Evolutionary conservation across 2,888 invertebrate genomes (phyloP).

Genomic region (Anticlea derivata): DNA sequence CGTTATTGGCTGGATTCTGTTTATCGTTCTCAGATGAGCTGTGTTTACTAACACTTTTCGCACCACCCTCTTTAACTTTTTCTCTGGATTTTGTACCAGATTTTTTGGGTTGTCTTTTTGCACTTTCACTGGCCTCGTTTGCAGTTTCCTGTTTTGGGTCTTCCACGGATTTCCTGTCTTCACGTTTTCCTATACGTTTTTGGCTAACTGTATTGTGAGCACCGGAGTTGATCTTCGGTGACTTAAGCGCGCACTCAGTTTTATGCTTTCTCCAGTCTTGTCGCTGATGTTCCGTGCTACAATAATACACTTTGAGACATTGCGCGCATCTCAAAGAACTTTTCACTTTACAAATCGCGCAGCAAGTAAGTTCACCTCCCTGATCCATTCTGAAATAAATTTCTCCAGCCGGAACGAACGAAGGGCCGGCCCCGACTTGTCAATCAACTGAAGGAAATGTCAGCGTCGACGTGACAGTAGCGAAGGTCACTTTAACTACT

Average conservation of each 20-base stretch:
- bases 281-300: slow-evolving; percentile 91
- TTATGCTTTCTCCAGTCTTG: slow-evolving; percentile 92
- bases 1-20: slow-evolving; percentile 45
- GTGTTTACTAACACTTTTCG: slow-evolving; percentile 59
- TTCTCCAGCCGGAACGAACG: slow-evolving; percentile 41
- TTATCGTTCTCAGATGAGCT: slow-evolving; percentile 46
- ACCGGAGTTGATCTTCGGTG: slow-evolving; percentile 53
- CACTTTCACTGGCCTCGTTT: slow-evolving; percentile 49
- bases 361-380: slow-evolving; percentile 73
- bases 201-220: slow-evolving; percentile 49
- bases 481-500: slow-evolving; percentile 20
- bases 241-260: slow-evolving; percentile 80
- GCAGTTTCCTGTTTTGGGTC: slow-evolving; percentile 38
- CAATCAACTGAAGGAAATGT: slow-evolving; percentile 55
- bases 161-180: slow-evolving; percentile 43
- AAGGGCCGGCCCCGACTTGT: slow-evolving; percentile 61
- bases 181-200: slow-evolving; percentile 52
- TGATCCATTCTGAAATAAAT: slow-evolving; percentile 78
- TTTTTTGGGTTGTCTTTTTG: slow-evolving; percentile 56
- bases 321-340: slow-evolving; percentile 88
- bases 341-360: slow-evolving; percentile 85
- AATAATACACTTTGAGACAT: slow-evolving; percentile 90
- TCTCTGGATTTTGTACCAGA: slow-evolving; percentile 58
- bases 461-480: slow-evolving; percentile 41
- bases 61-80: slow-evolving; percentile 58